Base-by-base conservation (phyloP, 2,888 invertebrate species). In the Prosapia bicincta region DNA sequence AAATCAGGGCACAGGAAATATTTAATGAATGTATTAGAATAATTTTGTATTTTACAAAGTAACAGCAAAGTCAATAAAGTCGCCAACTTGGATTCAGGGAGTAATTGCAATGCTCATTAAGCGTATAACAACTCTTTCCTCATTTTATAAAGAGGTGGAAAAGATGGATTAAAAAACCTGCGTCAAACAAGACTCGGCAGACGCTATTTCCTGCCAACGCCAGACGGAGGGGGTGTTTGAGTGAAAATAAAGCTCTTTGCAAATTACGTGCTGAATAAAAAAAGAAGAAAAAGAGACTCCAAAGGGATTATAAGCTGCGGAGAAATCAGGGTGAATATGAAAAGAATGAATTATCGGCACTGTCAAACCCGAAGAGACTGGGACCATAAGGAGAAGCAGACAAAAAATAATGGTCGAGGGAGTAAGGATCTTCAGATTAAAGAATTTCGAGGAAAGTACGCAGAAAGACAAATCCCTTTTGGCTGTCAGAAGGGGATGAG, bases 201-300 rank as follows among this genome's bases (percentile, higher is more conserved):
- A 20, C 54, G 54, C 7, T 54, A 20, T 54, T 54, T 20, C 54
- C 54, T 54, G 54, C 54, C 54, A 20, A 9, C 2, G 3, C 3
- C 54, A 54, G 54, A 1, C 38, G 15, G n/a, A 54, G 20, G 54
- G 20, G 54, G 54, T 54, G 54, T 54, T 54, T 54, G 54, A n/a
- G 54, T 54, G 54, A 54, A 38, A 54, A 54, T n/a, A 54, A 54
- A 54, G 54, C 54, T 54, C 54, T 54, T 54, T 54, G 54, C 54
- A 54, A 54, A 54, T 54, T 54, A 54, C 54, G 54, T 5, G 1
- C 20, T 5, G 54, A 5, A 54, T 54, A 54, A 54, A 54, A 20
- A 13, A 54, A 20, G 20, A 54, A 13, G 20, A 20, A 54, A 54
- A 54, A 54, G 38, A 38, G 15, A 38, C 20, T 20, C 54, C 54